A percentile compares a stretch with the other conserved stretches of the same genome.
phyloP scores from a whole-genome alignment of 2,797 vertebrate genomes.

The Sebastes vulpes region DNA sequence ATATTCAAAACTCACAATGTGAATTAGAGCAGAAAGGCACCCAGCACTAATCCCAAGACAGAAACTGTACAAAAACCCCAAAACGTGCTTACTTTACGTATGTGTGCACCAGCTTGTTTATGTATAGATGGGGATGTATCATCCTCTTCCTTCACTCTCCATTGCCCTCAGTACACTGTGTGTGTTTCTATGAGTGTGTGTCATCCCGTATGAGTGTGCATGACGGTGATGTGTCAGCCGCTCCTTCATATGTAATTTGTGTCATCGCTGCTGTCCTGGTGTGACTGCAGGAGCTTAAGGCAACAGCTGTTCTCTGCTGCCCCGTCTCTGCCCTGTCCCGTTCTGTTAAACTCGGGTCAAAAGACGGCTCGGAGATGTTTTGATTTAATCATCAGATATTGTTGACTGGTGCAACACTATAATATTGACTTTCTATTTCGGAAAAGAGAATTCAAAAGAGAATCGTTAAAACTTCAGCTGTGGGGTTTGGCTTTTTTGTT shows the following conservation, averaged over 20 bases:
- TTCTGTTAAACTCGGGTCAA: neutral
- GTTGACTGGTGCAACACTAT: neutral
- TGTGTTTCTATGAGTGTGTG: constrained; percentile 1
- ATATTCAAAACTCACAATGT: neutral
- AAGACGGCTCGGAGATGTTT: neutral
- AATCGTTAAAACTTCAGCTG: neutral
- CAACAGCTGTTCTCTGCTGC: constrained; percentile 64
- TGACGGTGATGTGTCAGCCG: constrained; percentile 33
- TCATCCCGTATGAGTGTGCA: constrained; percentile 26
- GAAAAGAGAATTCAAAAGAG: neutral
- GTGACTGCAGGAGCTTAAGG: constrained; percentile 62
- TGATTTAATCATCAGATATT: neutral
- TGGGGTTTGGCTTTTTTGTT: neutral
- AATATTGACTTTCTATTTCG: neutral
- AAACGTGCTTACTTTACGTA: neutral
- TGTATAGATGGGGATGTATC: neutral
- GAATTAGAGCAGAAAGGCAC: neutral
- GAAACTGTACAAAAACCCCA: neutral
- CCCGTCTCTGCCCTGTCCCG: neutral
- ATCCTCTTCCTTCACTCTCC: neutral
- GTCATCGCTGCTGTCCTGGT: constrained; percentile 50
- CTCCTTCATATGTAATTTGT: constrained; percentile 59
- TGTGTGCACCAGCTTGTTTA: neutral
- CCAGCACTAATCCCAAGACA: neutral
- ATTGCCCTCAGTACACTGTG: neutral